A percentile compares a stretch with the other conserved stretches of the same genome.
Evolutionary conservation across 2,113 vertebrate species (phyloP).

Genomic region (Centropus unirufus): DNA sequence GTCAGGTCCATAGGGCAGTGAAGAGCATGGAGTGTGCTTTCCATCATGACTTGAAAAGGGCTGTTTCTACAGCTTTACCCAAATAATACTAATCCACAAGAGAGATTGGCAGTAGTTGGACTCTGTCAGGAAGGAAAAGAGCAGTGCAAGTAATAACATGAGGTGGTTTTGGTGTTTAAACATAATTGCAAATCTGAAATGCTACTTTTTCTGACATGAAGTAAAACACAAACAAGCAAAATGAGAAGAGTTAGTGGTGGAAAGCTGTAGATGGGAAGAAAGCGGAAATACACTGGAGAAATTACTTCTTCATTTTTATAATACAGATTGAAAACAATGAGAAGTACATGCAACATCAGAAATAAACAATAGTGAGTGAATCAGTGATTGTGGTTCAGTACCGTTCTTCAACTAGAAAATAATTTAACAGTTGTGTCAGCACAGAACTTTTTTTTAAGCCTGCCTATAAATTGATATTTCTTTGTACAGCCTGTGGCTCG

Average conservation of each 20-base stretch:
- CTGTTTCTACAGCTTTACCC: neutral
- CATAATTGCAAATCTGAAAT: neutral
- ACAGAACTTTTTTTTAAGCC: neutral
- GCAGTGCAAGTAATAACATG: neutral
- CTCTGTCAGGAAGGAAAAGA: neutral
- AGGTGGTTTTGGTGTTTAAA: neutral
- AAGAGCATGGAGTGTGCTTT: neutral
- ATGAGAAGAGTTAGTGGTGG: neutral
- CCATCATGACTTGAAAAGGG: neutral
- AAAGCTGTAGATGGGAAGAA: neutral
- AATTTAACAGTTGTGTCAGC: neutral
- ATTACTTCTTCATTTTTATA: neutral
- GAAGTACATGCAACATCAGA: neutral
- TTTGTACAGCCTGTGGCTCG: neutral
- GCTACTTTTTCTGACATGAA: neutral
- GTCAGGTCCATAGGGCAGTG: neutral
- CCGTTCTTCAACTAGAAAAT: neutral
- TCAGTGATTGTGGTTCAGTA: neutral
- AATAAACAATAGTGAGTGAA: neutral
- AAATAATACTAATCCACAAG: neutral
- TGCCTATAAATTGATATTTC: neutral
- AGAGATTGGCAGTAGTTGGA: neutral
- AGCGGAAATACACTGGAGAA: neutral
- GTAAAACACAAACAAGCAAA: neutral
- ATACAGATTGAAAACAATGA: neutral